A percentile compares a stretch with the other conserved stretches of the same genome.
These are phyloP conservation scores for Coremacera marginata DNA, from an alignment of 2,888 invertebrate species.

Conservation along the genomic window DNA sequence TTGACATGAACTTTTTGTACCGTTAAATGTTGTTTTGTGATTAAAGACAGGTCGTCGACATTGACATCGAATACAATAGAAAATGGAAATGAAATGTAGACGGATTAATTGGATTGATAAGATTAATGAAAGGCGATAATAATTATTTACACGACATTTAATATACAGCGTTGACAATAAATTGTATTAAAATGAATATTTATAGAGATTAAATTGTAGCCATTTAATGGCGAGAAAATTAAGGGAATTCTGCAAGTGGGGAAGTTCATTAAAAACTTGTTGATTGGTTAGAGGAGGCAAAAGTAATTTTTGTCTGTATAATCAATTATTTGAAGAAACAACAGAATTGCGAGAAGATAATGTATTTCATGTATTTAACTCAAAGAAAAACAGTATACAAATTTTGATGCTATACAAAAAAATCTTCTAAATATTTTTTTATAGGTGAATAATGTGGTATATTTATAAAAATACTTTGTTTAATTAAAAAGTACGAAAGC, in stretches of 20 bases:
- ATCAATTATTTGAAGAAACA: too few species aligned
- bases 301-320: too few species aligned
- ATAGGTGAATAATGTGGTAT: too few species aligned
- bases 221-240: not conserved
- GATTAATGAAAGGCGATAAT: conserved; percentile 62
- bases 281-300: too few species aligned
- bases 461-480: too few species aligned
- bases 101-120: conserved; percentile 67
- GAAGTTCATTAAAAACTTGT: too few species aligned
- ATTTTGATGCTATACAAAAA: too few species aligned
- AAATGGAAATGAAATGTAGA: conserved; percentile 36
- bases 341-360: too few species aligned
- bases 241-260: not conserved
- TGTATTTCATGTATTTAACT: too few species aligned
- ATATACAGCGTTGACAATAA: conserved; percentile 31
- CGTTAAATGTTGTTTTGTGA: conserved; percentile 5
- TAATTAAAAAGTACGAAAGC: too few species aligned
- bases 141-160: conserved; percentile 58
- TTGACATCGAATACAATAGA: conserved; percentile 1
- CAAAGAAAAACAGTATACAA: too few species aligned
- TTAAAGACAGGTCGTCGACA: conserved; percentile 10
- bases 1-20: conserved; percentile 16
- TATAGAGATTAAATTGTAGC: not conserved
- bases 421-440: too few species aligned
- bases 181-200: not conserved